A percentile compares a stretch with the other conserved stretches of the same genome.
Conservation (phyloP, 2,797 vertebrate genomes). For the Pipistrellus pipistrellus region DNA sequence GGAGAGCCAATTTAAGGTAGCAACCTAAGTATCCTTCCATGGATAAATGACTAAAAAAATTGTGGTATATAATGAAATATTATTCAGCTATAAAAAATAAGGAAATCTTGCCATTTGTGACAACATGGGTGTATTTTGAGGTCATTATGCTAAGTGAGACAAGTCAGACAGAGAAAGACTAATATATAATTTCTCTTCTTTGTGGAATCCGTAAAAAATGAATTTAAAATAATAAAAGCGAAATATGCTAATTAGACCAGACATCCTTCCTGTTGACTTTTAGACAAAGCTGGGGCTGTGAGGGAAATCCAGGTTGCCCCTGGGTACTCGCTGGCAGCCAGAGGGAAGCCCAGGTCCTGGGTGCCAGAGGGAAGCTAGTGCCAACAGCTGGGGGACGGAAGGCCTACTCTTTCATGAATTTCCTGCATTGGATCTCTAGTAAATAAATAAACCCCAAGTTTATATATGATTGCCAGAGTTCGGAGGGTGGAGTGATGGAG, state of each 20-base stretch:
- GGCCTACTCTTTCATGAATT: too few species aligned
- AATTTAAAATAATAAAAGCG: too few species aligned
- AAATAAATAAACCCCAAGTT: neutral
- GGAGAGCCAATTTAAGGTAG: neutral
- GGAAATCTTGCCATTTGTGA: neutral
- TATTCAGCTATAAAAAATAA: neutral
- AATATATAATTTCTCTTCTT: neutral
- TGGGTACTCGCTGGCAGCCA: too few species aligned
- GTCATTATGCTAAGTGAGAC: neutral
- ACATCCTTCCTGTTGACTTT: too few species aligned
- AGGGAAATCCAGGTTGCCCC: too few species aligned
- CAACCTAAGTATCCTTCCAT: neutral
- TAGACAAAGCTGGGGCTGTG: too few species aligned
- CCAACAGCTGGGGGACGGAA: too few species aligned
- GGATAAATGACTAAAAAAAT: neutral
- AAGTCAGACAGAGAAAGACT: neutral
- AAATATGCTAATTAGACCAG: too few species aligned
- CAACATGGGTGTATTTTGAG: neutral
- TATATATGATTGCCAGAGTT: neutral
- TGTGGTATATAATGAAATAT: neutral
- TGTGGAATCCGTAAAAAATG: neutral
- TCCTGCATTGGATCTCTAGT: too few species aligned
- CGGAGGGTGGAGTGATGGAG: neutral
- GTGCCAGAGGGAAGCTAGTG: too few species aligned
- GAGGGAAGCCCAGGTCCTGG: too few species aligned